A percentile compares a stretch with the other conserved stretches of the same genome.
Evolutionary conservation across 2,113 vertebrate genomes (phyloP).

Genomic region (Kobus ellipsiprymnus): DNA sequence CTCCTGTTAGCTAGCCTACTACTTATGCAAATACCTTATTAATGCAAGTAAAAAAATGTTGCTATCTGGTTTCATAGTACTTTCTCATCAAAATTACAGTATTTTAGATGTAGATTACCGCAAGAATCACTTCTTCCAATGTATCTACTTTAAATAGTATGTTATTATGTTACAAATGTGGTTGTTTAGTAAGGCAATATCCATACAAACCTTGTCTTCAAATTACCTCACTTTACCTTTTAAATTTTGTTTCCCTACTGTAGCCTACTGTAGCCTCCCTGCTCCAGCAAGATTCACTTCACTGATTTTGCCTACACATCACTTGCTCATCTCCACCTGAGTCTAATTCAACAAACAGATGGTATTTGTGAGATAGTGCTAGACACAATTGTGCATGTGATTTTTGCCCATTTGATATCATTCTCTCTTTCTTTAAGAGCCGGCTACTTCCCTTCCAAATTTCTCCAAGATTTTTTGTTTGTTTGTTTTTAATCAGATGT

Average conservation of each 20-base stretch:
- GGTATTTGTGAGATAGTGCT: neutral
- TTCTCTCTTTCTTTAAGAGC: neutral
- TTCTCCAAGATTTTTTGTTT: neutral
- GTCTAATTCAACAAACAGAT: conserved; percentile 34
- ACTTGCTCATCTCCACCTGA: neutral
- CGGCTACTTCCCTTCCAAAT: neutral
- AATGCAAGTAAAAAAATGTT: neutral
- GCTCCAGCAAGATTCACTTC: neutral
- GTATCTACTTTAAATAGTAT: neutral
- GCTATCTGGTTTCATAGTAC: neutral
- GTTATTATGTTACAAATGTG: neutral
- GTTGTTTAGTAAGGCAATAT: neutral
- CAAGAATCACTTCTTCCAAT: neutral
- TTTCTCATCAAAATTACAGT: neutral
- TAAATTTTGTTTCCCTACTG: neutral
- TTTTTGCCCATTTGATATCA: conserved; percentile 2
- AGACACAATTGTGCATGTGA: conserved; percentile 11
- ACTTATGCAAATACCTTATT: neutral
- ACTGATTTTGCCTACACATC: neutral
- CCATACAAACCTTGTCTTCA: neutral
- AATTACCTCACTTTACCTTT: neutral
- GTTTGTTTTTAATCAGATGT: neutral
- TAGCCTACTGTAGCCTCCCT: neutral
- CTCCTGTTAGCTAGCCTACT: neutral
- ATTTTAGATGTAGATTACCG: neutral